Conservation (phyloP, 2,888 invertebrate genomes). For the Philereme transversata region DNA sequence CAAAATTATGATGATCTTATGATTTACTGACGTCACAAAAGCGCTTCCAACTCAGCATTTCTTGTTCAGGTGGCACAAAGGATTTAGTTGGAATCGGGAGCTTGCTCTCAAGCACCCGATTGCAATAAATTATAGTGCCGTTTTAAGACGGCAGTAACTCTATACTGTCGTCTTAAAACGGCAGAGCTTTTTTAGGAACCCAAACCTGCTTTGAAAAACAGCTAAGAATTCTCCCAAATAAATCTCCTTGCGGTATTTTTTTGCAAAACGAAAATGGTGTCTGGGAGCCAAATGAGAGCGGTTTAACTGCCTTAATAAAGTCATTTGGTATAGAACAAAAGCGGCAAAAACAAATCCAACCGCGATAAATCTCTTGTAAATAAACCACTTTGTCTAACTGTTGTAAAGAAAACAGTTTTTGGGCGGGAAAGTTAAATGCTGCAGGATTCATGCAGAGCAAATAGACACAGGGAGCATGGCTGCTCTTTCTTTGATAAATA, state of each 20-base stretch:
- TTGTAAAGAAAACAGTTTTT: conserved; percentile 22
- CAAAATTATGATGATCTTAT: too few species aligned
- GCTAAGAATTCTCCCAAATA: conserved; percentile 8
- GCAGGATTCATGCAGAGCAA: neutral
- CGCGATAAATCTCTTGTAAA: conserved; percentile 54
- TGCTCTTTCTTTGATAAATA: too few species aligned
- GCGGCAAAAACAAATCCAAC: conserved; percentile 46
- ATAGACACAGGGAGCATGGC: too few species aligned
- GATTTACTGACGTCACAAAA: too few species aligned
- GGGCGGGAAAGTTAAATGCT: neutral
- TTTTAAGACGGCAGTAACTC: too few species aligned
- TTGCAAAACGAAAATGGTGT: conserved; percentile 29
- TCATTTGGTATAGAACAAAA: conserved; percentile 58
- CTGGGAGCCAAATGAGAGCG: conserved; percentile 46
- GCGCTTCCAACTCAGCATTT: too few species aligned
- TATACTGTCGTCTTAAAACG: neutral
- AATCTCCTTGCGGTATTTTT: conserved; percentile 24
- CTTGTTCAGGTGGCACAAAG: too few species aligned
- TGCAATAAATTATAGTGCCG: too few species aligned
- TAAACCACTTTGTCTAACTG: conserved; percentile 41
- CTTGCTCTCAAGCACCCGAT: too few species aligned
- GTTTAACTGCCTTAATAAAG: conserved; percentile 60
- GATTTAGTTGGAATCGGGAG: too few species aligned
- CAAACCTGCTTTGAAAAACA: conserved; percentile 13
- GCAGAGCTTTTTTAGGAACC: conserved; percentile 2